phyloP scores from a whole-genome alignment of 1,140 invertebrate genomes.

The Lucilia cuprina region DNA sequence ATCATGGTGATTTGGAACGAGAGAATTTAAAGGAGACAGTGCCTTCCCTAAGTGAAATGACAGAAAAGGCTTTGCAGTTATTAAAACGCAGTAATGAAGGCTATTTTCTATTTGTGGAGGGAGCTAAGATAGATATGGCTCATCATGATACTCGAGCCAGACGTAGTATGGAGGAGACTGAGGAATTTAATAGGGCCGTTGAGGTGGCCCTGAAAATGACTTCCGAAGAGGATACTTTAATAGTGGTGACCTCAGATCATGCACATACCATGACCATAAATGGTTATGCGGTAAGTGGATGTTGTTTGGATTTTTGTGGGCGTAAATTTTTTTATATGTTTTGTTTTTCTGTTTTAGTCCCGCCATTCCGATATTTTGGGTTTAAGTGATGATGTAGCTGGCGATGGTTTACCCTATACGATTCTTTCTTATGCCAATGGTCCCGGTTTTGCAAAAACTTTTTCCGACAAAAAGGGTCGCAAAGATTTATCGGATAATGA shows the following conservation, averaged over 20 bases:
- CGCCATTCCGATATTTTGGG: constrained; percentile 72
- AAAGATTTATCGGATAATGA: constrained; percentile 45
- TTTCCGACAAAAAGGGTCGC: constrained; percentile 20
- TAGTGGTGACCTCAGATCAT: constrained; percentile 73
- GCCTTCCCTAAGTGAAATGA: constrained; percentile 79
- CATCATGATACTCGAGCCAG: constrained; percentile 71
- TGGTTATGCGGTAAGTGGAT: constrained; percentile 66
- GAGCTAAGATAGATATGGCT: constrained; percentile 73
- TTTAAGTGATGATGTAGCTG: constrained; percentile 50
- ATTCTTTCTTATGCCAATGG: constrained; percentile 76
- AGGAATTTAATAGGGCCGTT: constrained; percentile 71
- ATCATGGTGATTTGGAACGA: constrained; percentile 65
- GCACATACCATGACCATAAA: constrained; percentile 71
- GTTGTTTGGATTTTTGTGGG: too few species aligned
- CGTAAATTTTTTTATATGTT: not conserved
- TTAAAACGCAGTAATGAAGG: constrained; percentile 72
- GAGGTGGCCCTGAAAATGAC: constrained; percentile 66
- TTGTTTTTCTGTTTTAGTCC: constrained; percentile 36
- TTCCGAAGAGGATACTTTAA: constrained; percentile 67
- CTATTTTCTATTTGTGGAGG: constrained; percentile 68
- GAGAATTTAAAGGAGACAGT: constrained; percentile 68
- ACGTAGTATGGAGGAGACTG: constrained; percentile 71
- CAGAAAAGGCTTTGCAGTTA: constrained; percentile 72
- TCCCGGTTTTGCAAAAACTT: constrained; percentile 64
- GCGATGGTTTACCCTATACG: constrained; percentile 71